These are phyloP conservation scores for Nymphalis c-album DNA, from an alignment of 2,888 invertebrate genomes.

Conservation along the genomic window DNA sequence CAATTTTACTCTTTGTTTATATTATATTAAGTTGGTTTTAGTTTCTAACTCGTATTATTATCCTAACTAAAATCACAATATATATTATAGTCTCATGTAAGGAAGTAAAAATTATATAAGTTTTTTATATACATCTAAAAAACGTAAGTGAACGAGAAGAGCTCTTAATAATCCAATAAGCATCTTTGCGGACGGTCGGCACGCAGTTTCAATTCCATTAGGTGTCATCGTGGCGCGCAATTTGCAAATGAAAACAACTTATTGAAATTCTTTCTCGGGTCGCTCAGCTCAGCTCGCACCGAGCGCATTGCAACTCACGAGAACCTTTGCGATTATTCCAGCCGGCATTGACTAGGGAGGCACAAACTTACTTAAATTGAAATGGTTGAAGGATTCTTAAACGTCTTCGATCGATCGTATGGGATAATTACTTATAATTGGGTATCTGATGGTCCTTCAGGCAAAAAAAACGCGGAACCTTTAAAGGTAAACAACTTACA, in stretches of 20 bases:
- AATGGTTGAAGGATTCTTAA: slow-evolving; percentile 22
- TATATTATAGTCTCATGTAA: background rate
- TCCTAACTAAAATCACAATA: too few species aligned
- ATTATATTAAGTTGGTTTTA: background rate
- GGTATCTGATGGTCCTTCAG: background rate
- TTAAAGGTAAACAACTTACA: slow-evolving; percentile 13
- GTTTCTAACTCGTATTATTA: too few species aligned
- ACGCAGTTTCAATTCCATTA: slow-evolving; percentile 75
- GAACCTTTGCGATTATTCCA: slow-evolving; percentile 41
- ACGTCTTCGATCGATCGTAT: background rate
- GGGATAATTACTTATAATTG: slow-evolving; percentile 4
- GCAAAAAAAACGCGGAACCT: background rate
- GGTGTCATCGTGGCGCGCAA: slow-evolving; percentile 75
- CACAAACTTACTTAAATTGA: slow-evolving; percentile 27
- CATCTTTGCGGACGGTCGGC: slow-evolving; percentile 51
- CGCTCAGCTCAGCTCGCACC: slow-evolving; percentile 47
- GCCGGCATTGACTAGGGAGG: slow-evolving; percentile 50
- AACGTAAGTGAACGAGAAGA: slow-evolving; percentile 29
- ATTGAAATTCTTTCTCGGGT: slow-evolving; percentile 77
- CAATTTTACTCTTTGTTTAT: slow-evolving; percentile 1
- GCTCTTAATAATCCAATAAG: slow-evolving; percentile 70
- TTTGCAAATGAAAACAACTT: slow-evolving; percentile 82
- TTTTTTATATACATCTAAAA: background rate
- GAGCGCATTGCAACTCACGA: slow-evolving; percentile 37
- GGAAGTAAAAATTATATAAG: background rate